Evolutionary conservation across 2,113 vertebrate genomes (phyloP), one percentile per base, ranked within the genome.

Genomic region (Butastur rufipennis): DNA sequence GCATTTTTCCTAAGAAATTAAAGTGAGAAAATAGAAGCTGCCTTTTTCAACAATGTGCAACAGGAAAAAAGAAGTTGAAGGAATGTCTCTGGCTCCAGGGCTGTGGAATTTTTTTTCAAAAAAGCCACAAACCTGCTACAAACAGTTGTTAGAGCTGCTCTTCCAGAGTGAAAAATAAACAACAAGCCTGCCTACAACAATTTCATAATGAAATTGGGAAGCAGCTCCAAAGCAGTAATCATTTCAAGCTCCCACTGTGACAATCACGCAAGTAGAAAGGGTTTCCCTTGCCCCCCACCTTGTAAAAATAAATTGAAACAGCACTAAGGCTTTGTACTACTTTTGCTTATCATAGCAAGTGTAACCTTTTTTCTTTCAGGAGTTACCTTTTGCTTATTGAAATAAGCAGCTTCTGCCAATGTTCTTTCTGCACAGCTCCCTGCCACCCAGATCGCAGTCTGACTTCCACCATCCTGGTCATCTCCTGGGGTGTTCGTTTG

Each of bases 211-310:
- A 65, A 75, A 70, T 1, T 32, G 36, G 58, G 26, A 80, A 67
- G 72, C 58, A 61, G 40, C 53, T 80, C 67, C 48, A 86, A 86
- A 82, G 17, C 13, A 85, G 0, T 40, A 22, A 56, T 40, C 5
- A 34, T 62, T 75, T 43, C 42, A 58, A 53, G 19, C 14, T 87
- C 27, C 19, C 22, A 10, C 13, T 8, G 32, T 27, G 34, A 25
- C 68, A 61, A 52, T 32, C 18, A n/a, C 7, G 16, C 36, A 71
- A 74, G 42, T 16, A 72, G 23, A 65, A 81, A 23, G 31, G 17
- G 40, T 17, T 63, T 7, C 34, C 10, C 25, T 5, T 13, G 3
- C 2, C 2, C 4, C 21, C 6, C 9, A 2, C 19, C 22, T 20
- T 26, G 7, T 47, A 56, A 63, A 65, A 83, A n/a, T 6, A 29